Conservation (phyloP, 2,888 invertebrate genomes). For the Euplagia quadripunctaria region DNA sequence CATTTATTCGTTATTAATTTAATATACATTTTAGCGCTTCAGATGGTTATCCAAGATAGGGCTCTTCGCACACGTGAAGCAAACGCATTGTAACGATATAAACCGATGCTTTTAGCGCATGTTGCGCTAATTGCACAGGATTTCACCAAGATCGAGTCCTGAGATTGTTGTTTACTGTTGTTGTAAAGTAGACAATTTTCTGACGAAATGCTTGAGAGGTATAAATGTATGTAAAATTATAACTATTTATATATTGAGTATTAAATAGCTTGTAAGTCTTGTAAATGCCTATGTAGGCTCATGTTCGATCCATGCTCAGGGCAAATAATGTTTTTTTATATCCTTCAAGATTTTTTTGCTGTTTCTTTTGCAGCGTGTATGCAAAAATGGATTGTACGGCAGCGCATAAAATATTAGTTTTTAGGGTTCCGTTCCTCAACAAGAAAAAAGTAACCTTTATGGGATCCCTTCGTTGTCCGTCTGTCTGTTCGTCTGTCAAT, state of each 20-base stretch:
- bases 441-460: no score
- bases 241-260: neutral
- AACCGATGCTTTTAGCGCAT: constrained; percentile 62
- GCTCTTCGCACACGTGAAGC: constrained; percentile 47
- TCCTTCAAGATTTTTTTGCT: no score
- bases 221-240: neutral
- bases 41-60: constrained; percentile 52
- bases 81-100: constrained; percentile 58
- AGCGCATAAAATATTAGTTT: no score
- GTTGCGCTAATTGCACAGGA: constrained; percentile 61
- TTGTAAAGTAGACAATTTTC: constrained; percentile 29
- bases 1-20: neutral
- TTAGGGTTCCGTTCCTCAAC: no score
- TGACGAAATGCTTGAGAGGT: neutral
- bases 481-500: no score
- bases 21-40: constrained; percentile 38
- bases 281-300: no score
- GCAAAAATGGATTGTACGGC: no score
- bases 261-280: neutral
- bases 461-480: no score
- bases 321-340: no score
- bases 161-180: constrained; percentile 54
- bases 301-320: no score
- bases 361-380: no score
- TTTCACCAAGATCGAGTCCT: constrained; percentile 54